A percentile compares a stretch with the other conserved stretches of the same genome.
These are phyloP conservation scores for Peromyscus polionotus DNA, from an alignment of 2,113 vertebrate species.

Conservation along the genomic window DNA sequence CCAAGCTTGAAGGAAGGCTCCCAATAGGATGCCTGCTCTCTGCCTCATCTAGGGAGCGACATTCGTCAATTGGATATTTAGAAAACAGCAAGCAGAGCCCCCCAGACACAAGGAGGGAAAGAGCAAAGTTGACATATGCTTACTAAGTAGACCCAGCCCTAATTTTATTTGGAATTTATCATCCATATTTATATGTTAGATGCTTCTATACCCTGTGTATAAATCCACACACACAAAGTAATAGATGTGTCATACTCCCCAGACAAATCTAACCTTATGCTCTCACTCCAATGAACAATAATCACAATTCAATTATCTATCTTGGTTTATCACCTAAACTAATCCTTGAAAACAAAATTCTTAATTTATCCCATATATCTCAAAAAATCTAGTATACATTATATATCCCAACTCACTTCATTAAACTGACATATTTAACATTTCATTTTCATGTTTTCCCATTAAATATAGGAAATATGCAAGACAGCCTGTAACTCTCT, in stretches of 20 bases:
- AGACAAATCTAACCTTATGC: background rate
- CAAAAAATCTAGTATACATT: background rate
- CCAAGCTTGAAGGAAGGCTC: slow-evolving; percentile 58
- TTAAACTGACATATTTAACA: background rate
- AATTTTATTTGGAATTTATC: slow-evolving; percentile 56
- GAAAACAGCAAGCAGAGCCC: slow-evolving; percentile 48
- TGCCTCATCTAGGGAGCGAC: slow-evolving; percentile 21
- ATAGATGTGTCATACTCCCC: background rate
- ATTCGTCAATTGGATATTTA: slow-evolving; percentile 56
- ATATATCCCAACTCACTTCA: slow-evolving; percentile 31
- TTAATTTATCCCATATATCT: background rate
- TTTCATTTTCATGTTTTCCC: background rate
- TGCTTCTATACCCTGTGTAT: background rate
- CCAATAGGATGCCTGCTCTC: slow-evolving; percentile 60
- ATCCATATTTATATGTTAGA: slow-evolving; percentile 29
- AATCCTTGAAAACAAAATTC: slow-evolving; percentile 49
- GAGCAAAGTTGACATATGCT: background rate
- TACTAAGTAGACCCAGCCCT: background rate
- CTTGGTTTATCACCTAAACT: background rate
- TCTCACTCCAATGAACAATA: background rate
- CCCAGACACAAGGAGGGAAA: slow-evolving; percentile 28
- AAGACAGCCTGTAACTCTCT: background rate
- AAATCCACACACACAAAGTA: background rate
- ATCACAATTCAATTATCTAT: slow-evolving; percentile 19
- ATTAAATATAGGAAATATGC: background rate